These are phyloP conservation scores for Dioctria linearis DNA, from an alignment of 2,888 invertebrate genomes.

Conservation along the genomic window DNA sequence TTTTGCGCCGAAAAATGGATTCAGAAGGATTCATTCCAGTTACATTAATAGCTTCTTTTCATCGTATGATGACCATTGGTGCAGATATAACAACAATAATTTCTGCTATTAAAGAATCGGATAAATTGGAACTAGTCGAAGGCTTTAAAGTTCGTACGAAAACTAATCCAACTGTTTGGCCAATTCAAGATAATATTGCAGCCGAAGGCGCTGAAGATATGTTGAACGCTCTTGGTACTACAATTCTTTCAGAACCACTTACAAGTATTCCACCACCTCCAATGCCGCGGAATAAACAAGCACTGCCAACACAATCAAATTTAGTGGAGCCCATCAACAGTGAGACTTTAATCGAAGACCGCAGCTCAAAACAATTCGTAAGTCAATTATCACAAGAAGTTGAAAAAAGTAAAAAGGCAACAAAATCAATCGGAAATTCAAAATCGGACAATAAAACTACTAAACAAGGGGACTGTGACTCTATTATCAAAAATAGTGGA, in stretches of 20 bases:
- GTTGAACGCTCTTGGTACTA: slow-evolving; percentile 7
- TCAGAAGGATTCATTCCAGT: slow-evolving; percentile 93
- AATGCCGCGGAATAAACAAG: slow-evolving; percentile 76
- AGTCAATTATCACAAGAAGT: slow-evolving; percentile 34
- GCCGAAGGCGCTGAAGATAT: neutral
- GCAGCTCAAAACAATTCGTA: neutral
- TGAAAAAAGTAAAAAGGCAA: slow-evolving; percentile 10
- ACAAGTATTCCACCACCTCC: slow-evolving; percentile 82
- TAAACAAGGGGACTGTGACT: neutral
- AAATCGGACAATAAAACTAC: slow-evolving; percentile 40
- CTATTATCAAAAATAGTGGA: too few relatives aligned
- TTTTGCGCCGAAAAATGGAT: slow-evolving; percentile 97
- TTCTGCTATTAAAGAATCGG: slow-evolving; percentile 88
- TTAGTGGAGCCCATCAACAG: neutral
- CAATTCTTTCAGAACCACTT: slow-evolving; percentile 75
- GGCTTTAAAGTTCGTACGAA: slow-evolving; percentile 88
- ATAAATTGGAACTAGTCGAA: slow-evolving; percentile 84
- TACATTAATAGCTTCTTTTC: slow-evolving; percentile 95
- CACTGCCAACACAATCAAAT: slow-evolving; percentile 51
- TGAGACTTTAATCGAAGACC: neutral
- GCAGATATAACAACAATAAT: slow-evolving; percentile 87
- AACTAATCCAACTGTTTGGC: slow-evolving; percentile 90
- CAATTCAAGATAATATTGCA: slow-evolving; percentile 74
- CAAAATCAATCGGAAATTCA: slow-evolving; percentile 27
- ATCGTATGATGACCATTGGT: slow-evolving; percentile 91